phyloP scores from a whole-genome alignment of 2,888 invertebrate genomes.

The Arrhopalites spinosus region DNA sequence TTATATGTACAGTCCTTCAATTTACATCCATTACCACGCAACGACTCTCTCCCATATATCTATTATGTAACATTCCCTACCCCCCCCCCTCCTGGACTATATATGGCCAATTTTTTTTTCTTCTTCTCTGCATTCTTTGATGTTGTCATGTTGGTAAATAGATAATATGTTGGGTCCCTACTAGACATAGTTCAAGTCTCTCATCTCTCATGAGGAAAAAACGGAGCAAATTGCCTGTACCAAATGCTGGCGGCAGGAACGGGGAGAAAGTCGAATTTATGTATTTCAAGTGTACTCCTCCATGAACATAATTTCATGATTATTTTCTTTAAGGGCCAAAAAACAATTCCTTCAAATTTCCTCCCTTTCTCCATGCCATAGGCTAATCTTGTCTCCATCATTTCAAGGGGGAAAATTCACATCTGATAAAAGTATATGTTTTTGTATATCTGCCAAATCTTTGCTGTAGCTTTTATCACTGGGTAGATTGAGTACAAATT shows the following conservation, averaged over 20 bases:
- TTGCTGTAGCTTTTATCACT: no score
- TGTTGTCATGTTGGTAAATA: constrained; percentile 9
- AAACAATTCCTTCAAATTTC: no score
- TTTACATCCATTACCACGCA: constrained; percentile 3
- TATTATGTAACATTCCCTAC: no score
- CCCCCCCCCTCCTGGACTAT: no score
- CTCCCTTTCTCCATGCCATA: no score
- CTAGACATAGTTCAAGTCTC: not conserved
- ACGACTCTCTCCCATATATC: not conserved
- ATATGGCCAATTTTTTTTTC: not conserved
- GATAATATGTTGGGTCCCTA: no score
- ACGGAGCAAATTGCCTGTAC: constrained; percentile 7
- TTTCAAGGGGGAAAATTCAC: no score
- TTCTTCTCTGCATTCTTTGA: constrained; percentile 5
- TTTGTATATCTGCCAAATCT: no score
- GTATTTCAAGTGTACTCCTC: not conserved
- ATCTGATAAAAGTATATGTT: no score
- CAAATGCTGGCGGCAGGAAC: constrained; percentile 1
- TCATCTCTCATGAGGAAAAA: not conserved
- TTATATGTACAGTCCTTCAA: not conserved
- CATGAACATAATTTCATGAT: constrained; percentile 20
- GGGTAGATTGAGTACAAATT: no score
- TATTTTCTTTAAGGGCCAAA: constrained; percentile 17
- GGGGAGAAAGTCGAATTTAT: not conserved
- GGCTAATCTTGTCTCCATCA: no score